phyloP scores from a whole-genome alignment of 2,888 invertebrate species.

The Galerucella calmariensis region DNA sequence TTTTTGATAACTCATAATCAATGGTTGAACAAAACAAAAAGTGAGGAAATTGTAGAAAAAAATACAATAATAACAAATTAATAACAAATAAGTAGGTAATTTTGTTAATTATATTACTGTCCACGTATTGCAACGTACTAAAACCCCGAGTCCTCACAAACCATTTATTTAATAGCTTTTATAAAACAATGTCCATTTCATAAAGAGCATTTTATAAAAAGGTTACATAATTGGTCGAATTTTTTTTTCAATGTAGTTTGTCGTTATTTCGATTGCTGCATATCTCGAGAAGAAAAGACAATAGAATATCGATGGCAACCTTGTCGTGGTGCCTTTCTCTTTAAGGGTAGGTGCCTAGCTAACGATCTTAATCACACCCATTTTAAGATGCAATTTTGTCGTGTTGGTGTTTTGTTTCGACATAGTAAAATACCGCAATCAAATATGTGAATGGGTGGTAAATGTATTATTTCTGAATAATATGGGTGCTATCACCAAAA shows the following conservation, averaged over 20 bases:
- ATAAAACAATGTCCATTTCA: neutral
- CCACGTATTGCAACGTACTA: neutral
- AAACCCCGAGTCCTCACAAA: neutral
- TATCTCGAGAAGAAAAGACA: constrained; percentile 26
- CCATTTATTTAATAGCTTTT: neutral
- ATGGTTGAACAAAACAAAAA: no score
- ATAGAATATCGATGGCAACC: constrained; percentile 20
- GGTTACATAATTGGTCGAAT: neutral
- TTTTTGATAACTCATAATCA: no score
- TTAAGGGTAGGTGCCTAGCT: constrained; percentile 25
- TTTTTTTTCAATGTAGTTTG: constrained; percentile 7
- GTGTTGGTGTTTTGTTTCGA: constrained; percentile 15
- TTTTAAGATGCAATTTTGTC: constrained; percentile 23
- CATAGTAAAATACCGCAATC: neutral
- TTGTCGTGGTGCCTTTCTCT: constrained; percentile 25
- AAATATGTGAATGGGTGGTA: constrained; percentile 1
- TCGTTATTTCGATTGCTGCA: constrained; percentile 6
- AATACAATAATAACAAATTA: no score
- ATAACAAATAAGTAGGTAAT: neutral
- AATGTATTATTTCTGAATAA: neutral
- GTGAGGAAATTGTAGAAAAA: no score
- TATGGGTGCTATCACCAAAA: neutral
- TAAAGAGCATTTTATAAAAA: neutral
- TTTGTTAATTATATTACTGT: neutral
- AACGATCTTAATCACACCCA: constrained; percentile 27